Base-by-base conservation (phyloP, 1,140 invertebrate genomes). In the Stenopsyche tienmushanensis region DNA sequence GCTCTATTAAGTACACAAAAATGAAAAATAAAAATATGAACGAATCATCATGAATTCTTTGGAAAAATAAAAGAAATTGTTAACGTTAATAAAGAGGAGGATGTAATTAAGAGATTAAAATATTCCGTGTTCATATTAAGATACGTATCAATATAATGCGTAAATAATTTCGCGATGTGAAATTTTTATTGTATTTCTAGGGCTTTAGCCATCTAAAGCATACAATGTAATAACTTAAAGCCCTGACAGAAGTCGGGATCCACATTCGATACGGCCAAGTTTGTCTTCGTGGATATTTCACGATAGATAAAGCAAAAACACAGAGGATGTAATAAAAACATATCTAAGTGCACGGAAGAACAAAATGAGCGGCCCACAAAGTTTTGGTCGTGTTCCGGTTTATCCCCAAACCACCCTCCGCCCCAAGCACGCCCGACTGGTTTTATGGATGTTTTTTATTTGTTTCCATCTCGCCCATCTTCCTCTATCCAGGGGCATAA, bases 251-350 rank as follows among this genome's bases (percentile, higher is more conserved):
- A 13, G 29, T 34, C 13, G 29, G 29, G 29, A 7, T 34, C 29
- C 29, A 65, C 49, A 53, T 55, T 65, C 64, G 58, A 65, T 65
- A 65, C 63, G 45, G 57, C 42, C 41, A 59, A 58, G 23, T 23
- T 39, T 50, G 54, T 59, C 62, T 23, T 62, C 44, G 9, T 53
- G 64, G 54, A 29, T 58, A 69, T 69, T 68, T 69, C 63, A 69
- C 67, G 63, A 69, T 65, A 69, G 67, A 69, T 69, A 69, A 69
- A 69, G 63, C 67, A 69, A 69, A 62, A 68, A 64, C 62, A 69
- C 62, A 63, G 55, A 62, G 57, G 53, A 65, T 17, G 58, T 34
- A 62, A 62, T 50, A 59, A 65, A 68, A 68, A 65, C 63, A 49
- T 64, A 50, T 44, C 57, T 62, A 59, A 55, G 55, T 62, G 66